Base-by-base conservation (phyloP, 2,888 invertebrate species). In the Archips xylosteana region DNA sequence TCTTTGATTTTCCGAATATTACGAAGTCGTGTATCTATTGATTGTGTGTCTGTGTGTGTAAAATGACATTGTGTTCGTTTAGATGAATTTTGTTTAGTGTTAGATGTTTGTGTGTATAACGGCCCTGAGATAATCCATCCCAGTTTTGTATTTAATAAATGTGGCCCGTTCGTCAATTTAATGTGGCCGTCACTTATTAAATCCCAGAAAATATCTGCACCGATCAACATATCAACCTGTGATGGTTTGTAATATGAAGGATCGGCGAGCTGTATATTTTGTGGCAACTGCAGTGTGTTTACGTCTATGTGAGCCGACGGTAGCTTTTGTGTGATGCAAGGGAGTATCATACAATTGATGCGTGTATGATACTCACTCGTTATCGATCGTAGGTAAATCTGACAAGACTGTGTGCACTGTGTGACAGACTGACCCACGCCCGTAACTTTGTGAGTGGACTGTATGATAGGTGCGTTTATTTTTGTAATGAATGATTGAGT, bases 241-340 rank as follows among this genome's bases (percentile, higher is more conserved):
- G 57, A 23, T 23, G 32, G 49, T n/a, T 51, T 57, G 57, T 23
- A n/a, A 59, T 59, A 34, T 45, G 67, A 34, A 10, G 45, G 49
- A 51, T 51, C 32, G 6, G 49, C 42, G 12, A 62, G 23, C n/a
- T n/a, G n/a, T 0, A 51, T 51, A 6, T n/a, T 3, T n/a, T 51
- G n/a, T 51, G 49, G 49, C 5, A n/a, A n/a, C 0, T 51, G 49
- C 1, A 51, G 3, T 13, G n/a, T 51, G 0, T 54, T 54, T 1
- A 54, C 51, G 23, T 23, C 23, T 23, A 23, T 23, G 23, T 23
- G 23, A 23, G 51, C 51, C 6, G 51, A 54, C 23, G 15, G 51
- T 23, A 54, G 51, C 51, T 8, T 15, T 23, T 54, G 15, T 54
- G 51, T 54, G 8, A 54, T 54, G 15, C 23, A 8, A 23, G 51